These are phyloP conservation scores for Phyto melanocephala DNA, from an alignment of 2,888 invertebrate genomes.

Conservation along the genomic window DNA sequence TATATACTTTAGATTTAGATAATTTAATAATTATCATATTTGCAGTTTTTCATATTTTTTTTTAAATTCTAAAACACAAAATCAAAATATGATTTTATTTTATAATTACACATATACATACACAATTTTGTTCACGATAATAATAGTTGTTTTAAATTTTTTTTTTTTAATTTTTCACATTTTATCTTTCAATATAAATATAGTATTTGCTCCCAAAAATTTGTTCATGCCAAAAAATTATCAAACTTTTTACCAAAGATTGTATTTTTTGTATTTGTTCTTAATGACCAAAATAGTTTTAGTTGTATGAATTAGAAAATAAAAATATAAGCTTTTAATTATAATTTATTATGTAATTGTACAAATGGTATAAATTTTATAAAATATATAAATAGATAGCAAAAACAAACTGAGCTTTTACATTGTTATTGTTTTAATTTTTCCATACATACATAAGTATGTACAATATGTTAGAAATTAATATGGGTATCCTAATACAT, in stretches of 20 bases:
- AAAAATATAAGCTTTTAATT: constrained; percentile 1
- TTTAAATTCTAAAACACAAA: constrained; percentile 59
- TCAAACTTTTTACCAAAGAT: constrained; percentile 5
- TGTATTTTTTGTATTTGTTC: constrained; percentile 19
- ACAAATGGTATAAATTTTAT: constrained; percentile 38
- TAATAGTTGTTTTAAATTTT: constrained; percentile 15
- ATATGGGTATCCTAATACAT: background rate
- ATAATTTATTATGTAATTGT: constrained; percentile 20
- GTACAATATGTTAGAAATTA: no score
- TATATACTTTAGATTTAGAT: constrained; percentile 9
- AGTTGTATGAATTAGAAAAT: constrained; percentile 33
- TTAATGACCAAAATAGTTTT: constrained; percentile 51
- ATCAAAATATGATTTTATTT: constrained; percentile 53
- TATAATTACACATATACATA: constrained; percentile 61
- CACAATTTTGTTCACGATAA: constrained; percentile 56
- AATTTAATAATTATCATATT: constrained; percentile 36
- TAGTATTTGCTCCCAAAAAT: constrained; percentile 76
- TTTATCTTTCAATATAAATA: constrained; percentile 64
- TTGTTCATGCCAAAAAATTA: constrained; percentile 47
- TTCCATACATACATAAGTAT: background rate
- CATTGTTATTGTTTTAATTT: background rate
- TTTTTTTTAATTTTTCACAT: background rate
- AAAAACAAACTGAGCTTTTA: constrained; percentile 52
- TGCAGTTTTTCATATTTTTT: constrained; percentile 40
- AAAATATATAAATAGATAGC: constrained; percentile 57